Evolutionary conservation across 2,888 invertebrate species (phyloP).

Genomic region (Carterocephalus palaemon): DNA sequence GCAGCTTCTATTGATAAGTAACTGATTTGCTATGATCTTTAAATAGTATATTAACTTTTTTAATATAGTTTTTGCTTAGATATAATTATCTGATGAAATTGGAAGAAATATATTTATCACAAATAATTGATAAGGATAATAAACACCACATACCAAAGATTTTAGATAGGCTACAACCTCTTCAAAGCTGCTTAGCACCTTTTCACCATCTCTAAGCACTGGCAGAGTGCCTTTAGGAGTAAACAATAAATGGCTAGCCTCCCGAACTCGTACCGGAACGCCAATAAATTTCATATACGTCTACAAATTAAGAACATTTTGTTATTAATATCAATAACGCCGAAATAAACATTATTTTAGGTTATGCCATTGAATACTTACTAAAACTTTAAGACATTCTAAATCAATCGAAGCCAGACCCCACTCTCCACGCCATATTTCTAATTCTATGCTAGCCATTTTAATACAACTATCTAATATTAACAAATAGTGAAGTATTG

Average conservation of each 20-base stretch:
- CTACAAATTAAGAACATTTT: constrained; percentile 57
- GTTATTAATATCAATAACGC: constrained; percentile 31
- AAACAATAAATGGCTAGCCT: constrained; percentile 83
- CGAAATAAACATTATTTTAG: constrained; percentile 41
- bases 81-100: no score
- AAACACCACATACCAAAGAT: constrained; percentile 74
- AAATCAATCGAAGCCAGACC: constrained; percentile 91
- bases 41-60: constrained; percentile 10
- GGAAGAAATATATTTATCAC: no score
- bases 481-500: constrained; percentile 8
- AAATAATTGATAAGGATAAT: no score
- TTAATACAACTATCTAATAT: constrained; percentile 25
- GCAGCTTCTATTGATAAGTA: no score
- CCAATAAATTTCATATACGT: constrained; percentile 86
- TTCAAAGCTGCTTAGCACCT: constrained; percentile 80
- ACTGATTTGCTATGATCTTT: no score
- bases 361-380: constrained; percentile 63
- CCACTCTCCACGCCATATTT: constrained; percentile 93
- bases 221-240: constrained; percentile 86
- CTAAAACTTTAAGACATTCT: constrained; percentile 89
- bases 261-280: constrained; percentile 84
- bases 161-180: constrained; percentile 84
- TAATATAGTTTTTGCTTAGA: no score
- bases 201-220: constrained; percentile 80
- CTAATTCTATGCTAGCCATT: constrained; percentile 79